Base-by-base conservation (phyloP, 2,888 invertebrate species). In the Chrysomela aeneicollis region DNA sequence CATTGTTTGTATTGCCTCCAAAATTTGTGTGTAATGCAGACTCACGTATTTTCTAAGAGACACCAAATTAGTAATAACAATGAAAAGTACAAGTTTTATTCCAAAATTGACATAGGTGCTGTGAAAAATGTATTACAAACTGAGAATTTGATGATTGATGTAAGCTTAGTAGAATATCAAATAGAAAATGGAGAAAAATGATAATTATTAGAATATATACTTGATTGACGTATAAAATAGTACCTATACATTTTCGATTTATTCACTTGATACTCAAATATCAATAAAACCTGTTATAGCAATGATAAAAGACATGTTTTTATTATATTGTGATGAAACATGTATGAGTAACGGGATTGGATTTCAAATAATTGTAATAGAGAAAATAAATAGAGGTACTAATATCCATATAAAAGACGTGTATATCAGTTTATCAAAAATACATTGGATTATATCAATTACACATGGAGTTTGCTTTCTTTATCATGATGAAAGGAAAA, bases 1-100 rank as follows among this genome's bases (percentile, higher is more conserved):
- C 71, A 71, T 37, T 71, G 71, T 30, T 51, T 71, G 47, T 71
- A 71, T 53, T 71, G 71, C 22, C 37, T 71, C 17, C 71, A 71
- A 32, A 71, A 71, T 26, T 55, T 71, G 22, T 71, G 71, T 47
- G 60, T 54, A 2, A 30, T 69, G 1, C 66, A 69, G 26, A 47
- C 42, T 8, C 71, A 71, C 30, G 63, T 51, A 12, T 71, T 60
- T 61, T 69, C 71, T 2, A 71, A 69, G 54, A 49, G 49, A 9
- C 57, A 69, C 46, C 64, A 65, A n/a, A 63, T 49, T 17, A 66
- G 66, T 35, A 53, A 42, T 10, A 61, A 67, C 18, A 65, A 65
- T 26, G 63, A 65, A 35, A 71, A 67, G 42, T 71, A 69, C 51
- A 63, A 63, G 22, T 66, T 51, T 50, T 71, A 71, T 49, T 61